Evolutionary conservation across 2,797 vertebrate species (phyloP), one percentile per base, ranked within the genome.

Genomic region (Channallabes apus): DNA sequence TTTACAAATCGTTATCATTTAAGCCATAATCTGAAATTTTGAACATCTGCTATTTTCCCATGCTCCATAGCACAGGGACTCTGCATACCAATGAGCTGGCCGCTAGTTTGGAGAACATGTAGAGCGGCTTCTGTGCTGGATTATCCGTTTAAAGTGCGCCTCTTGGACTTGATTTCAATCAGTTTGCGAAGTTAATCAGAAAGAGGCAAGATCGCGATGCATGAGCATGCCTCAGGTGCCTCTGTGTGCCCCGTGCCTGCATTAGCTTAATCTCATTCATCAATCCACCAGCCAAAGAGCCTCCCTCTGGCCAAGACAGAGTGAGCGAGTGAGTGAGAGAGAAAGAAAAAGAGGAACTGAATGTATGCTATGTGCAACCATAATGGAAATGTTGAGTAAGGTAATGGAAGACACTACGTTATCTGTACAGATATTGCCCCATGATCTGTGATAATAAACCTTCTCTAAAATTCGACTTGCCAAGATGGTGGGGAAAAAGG

Each of bases 401-500:
- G 79, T 80, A 85, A 84, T 80, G 58, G 67, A 84, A 41, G 77
- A 85, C 61, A 75, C n/a, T 61, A 72, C 62, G 38, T 83, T 79
- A 67, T 87, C 64, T 77, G 6, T 56, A 38, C 14, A 22, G 77
- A 51, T 80, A 62, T 86, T 77, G 29, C 38, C 58, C 58, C 29
- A 54, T 56, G 76, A 86, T 87, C 85, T 85, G 81, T 84, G 85
- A 86, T 83, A 83, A 87, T 84, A 87, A 87, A 82, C 76, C 58
- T 92, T 92, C 88, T 82, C 81, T 86, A 88, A 35, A 88, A 89
- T 89, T 92, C 89, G 90, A 93, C 89, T 91, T 92, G 92, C 92
- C 92, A 93, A 91, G 82, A 93, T 92, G 92, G 91, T 91, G 92
- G 89, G 84, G 12, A 84, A 72, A 15, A 51, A 90, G 91, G 92